A percentile compares a stretch with the other conserved stretches of the same genome.
Evolutionary conservation across 2,113 vertebrate genomes (phyloP).

Genomic region (Phainopepla nitens): DNA sequence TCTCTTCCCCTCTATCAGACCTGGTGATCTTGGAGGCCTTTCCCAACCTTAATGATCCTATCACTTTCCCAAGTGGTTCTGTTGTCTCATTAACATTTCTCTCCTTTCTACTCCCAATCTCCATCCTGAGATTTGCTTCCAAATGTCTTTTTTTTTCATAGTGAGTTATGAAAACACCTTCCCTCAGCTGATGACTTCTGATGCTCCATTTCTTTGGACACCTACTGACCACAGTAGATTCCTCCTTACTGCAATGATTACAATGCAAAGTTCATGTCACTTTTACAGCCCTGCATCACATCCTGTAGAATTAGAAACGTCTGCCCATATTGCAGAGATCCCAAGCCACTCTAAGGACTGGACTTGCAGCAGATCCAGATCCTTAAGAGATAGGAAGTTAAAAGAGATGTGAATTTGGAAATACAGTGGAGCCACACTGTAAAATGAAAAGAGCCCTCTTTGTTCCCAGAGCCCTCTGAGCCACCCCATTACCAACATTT

Average conservation of each 20-base stretch:
- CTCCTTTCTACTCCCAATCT: not conserved
- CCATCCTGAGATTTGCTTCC: not conserved
- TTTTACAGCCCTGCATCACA: not conserved
- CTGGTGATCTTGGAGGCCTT: not conserved
- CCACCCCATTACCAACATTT: not conserved
- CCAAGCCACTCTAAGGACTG: not conserved
- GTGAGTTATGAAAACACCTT: not conserved
- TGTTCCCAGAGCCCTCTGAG: not conserved
- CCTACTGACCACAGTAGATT: not conserved
- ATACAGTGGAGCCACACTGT: not conserved
- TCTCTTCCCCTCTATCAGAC: not conserved
- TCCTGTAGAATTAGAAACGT: not conserved
- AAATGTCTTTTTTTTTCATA: not conserved
- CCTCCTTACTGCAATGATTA: not conserved
- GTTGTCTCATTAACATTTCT: not conserved
- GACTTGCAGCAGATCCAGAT: not conserved
- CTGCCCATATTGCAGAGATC: not conserved
- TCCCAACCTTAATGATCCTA: not conserved
- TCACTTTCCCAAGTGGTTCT: not conserved
- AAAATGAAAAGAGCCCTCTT: not conserved
- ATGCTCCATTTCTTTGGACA: not conserved
- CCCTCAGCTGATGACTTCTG: not conserved
- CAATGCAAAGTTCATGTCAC: not conserved
- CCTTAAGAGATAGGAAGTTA: not conserved
- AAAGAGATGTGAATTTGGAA: not conserved